These are phyloP conservation scores for Adelphocoris suturalis DNA, from an alignment of 2,888 invertebrate species.

Conservation along the genomic window DNA sequence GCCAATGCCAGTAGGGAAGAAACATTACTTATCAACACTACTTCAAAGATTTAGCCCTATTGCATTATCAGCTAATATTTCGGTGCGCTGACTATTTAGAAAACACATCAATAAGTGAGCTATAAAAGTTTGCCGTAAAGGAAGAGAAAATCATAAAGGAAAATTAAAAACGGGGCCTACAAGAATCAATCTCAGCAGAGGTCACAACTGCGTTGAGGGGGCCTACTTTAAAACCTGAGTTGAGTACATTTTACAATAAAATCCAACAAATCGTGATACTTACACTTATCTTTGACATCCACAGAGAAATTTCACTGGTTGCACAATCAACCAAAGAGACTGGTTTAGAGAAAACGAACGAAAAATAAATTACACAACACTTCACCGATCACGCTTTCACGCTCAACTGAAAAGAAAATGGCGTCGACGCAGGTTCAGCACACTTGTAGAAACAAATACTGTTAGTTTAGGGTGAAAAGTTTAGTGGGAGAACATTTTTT, in stretches of 20 bases:
- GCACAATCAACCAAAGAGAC: neutral
- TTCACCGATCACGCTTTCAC: constrained; percentile 4
- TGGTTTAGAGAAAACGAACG: neutral
- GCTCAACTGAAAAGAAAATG: constrained; percentile 31
- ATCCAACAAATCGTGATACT: neutral
- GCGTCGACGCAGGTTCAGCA: neutral
- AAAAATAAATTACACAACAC: neutral
- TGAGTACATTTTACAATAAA: neutral
- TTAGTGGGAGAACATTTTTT: too few relatives aligned
- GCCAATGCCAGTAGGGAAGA: too few relatives aligned
- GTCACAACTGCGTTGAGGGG: neutral
- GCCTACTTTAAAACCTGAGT: neutral
- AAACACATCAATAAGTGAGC: too few relatives aligned
- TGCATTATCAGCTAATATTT: too few relatives aligned
- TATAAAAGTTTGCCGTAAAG: too few relatives aligned
- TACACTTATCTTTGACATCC: neutral
- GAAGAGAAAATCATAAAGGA: too few relatives aligned
- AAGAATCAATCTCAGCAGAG: neutral
- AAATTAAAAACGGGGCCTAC: neutral
- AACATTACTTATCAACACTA: too few relatives aligned
- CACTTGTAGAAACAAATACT: neutral
- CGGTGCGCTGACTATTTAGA: too few relatives aligned
- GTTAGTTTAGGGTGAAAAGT: too few relatives aligned
- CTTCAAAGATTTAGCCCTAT: too few relatives aligned
- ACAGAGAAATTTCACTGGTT: neutral